Base-by-base conservation (phyloP, 2,888 invertebrate genomes). In the Napeogenes inachia region DNA sequence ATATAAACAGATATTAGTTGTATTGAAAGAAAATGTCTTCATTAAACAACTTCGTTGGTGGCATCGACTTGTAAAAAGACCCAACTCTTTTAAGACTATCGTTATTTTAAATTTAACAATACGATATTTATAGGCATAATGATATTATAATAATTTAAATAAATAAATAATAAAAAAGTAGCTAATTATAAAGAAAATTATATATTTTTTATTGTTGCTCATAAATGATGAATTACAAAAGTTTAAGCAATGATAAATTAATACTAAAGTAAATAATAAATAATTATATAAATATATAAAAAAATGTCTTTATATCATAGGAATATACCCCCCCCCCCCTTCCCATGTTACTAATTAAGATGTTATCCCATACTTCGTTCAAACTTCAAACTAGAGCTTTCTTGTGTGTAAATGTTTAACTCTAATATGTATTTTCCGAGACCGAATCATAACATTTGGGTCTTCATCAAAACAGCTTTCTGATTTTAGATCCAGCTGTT, bases 11-110 rank as follows among this genome's bases (percentile, higher is more conserved):
- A 73, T 73, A 75, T 79, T 79, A 80, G 70, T 76, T 75, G 76
- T 81, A 79, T 80, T 75, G 74, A 72, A 79, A 73, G 77, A 75
- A 76, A 84, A 86, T 84, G 85, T 84, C 85, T 87, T 86, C 78
- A 87, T 87, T 85, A 80, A 64, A 63, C 59, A 60, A 33, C 85
- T 69, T 75, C 86, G 87, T 84, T 85, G 86, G 85, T 85, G 85
- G 85, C 73, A 65, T 70, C 57, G 60, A 64, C 67, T 64, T 61
- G 64, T 64, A 60, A 61, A 66, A 69, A 65, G 50, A 62, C 63
- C 61, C 65, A 67, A 63, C 64, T 67, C 62, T 63, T 64, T 56
- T 6, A 46, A 13, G 42, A 42, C 42, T 10, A 50, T 10, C 30
- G 21, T 21, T 50, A 21, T 47, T 4, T 47, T 47, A 6, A 47